phyloP scores from a whole-genome alignment of 2,797 vertebrate species.

The Anguilla pacifica region DNA sequence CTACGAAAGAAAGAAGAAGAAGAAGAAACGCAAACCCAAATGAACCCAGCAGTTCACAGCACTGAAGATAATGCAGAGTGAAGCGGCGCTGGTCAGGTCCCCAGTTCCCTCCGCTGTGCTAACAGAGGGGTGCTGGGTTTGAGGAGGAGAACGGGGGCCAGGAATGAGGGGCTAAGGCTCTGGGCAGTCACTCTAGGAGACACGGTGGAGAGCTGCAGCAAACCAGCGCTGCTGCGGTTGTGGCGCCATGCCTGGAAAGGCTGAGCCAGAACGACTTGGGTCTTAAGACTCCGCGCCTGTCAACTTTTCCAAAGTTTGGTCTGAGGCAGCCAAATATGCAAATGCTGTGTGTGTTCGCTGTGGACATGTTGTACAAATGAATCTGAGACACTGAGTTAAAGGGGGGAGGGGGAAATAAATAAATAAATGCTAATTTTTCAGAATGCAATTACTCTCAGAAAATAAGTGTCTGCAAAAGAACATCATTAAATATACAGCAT shows the following conservation, averaged over 20 bases:
- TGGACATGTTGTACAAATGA: not conserved
- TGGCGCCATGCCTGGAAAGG: conserved; percentile 41
- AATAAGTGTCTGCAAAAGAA: not conserved
- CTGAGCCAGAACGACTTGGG: conserved; percentile 24
- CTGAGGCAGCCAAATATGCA: not conserved
- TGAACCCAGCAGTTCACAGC: not conserved
- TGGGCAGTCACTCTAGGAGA: conserved; percentile 5
- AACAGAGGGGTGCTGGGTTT: not conserved
- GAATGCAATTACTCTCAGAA: not conserved
- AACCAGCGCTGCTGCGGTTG: conserved; percentile 27
- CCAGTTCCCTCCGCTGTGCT: not conserved
- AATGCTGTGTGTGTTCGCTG: not conserved
- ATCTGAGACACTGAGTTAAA: not conserved
- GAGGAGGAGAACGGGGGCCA: too few relatives aligned
- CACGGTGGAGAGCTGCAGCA: not conserved
- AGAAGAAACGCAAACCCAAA: not conserved
- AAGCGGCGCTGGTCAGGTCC: not conserved
- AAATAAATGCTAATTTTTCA: not conserved
- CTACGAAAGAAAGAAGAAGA: not conserved
- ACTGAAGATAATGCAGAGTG: not conserved
- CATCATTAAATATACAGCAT: not conserved
- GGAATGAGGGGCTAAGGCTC: not conserved
- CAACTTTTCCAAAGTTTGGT: not conserved
- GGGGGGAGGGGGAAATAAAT: not conserved
- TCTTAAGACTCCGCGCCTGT: not conserved